Evolutionary conservation across 2,888 invertebrate genomes (phyloP).

Genomic region (Poecilus cupreus): DNA sequence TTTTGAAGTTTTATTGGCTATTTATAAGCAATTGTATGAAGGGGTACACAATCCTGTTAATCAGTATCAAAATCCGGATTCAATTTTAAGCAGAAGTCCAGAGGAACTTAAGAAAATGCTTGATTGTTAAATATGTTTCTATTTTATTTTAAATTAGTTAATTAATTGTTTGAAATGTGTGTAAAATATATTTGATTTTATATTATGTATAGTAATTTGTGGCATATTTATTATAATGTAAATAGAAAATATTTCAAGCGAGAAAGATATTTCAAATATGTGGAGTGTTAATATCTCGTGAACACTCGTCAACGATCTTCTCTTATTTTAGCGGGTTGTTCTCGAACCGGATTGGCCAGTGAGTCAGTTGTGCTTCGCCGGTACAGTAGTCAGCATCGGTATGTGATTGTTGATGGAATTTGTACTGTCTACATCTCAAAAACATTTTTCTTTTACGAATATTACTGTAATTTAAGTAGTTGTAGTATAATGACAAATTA

Average conservation of each 20-base stretch:
- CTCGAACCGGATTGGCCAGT: slow-evolving; percentile 59
- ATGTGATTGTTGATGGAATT: slow-evolving; percentile 60
- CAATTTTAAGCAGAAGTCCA: slow-evolving; percentile 84
- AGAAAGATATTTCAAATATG: slow-evolving; percentile 26
- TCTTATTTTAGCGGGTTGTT: slow-evolving; percentile 60
- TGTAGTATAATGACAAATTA: slow-evolving; percentile 46
- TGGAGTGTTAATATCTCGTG: slow-evolving; percentile 40
- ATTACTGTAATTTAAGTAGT: slow-evolving; percentile 14
- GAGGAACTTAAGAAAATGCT: slow-evolving; percentile 79
- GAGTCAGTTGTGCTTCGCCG: slow-evolving; percentile 65
- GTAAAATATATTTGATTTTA: not conserved
- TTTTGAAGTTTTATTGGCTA: slow-evolving; percentile 90
- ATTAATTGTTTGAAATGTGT: not conserved
- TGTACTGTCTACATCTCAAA: slow-evolving; percentile 55
- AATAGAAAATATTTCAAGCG: slow-evolving; percentile 32
- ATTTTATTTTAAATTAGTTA: not conserved
- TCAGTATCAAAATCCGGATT: slow-evolving; percentile 83
- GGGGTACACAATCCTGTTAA: slow-evolving; percentile 86
- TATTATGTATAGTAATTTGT: not conserved
- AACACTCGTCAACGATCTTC: slow-evolving; percentile 61
- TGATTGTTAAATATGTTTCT: slow-evolving; percentile 51
- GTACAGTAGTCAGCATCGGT: slow-evolving; percentile 65
- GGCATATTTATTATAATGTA: not conserved
- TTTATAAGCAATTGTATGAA: slow-evolving; percentile 90
- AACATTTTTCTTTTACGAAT: slow-evolving; percentile 42